Conservation (phyloP, 2,797 vertebrate genomes). For the Aphelocoma californica region DNA sequence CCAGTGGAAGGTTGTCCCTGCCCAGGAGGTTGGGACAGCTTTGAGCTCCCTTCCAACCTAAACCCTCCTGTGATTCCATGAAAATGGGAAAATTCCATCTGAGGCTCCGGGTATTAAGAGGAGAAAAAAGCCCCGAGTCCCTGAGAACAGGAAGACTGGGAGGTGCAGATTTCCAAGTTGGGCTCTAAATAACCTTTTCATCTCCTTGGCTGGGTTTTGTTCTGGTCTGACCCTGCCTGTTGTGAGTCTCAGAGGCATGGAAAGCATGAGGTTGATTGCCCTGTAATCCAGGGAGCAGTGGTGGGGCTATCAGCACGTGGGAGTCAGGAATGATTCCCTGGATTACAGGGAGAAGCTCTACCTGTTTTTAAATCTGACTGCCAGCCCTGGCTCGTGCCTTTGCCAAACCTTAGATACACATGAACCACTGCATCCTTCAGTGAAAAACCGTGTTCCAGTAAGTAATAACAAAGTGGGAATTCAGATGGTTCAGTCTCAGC, state of each 20-base stretch:
- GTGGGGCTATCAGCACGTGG: not conserved
- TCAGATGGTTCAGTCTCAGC: not conserved
- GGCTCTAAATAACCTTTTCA: not conserved
- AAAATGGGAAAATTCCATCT: not conserved
- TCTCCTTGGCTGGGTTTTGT: not conserved
- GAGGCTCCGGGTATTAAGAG: not conserved
- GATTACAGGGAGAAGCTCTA: not conserved
- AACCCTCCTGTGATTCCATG: not conserved
- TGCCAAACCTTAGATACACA: not conserved
- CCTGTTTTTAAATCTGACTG: not conserved
- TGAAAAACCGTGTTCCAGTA: not conserved
- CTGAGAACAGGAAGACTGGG: not conserved
- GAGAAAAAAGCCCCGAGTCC: not conserved
- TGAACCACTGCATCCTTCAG: not conserved
- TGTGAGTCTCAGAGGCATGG: not conserved
- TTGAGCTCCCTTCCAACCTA: not conserved
- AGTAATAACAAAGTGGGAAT: not conserved
- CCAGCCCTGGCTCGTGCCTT: not conserved
- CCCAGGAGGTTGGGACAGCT: not conserved
- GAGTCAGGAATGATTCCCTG: not conserved
- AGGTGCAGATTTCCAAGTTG: not conserved
- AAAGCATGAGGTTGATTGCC: not conserved
- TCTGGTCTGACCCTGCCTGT: not conserved
- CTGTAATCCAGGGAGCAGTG: not conserved
- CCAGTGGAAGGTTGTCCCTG: not conserved